A percentile compares a stretch with the other conserved stretches of the same genome.
Conservation (phyloP, 2,888 invertebrate genomes). For the Sesamia inferens region DNA sequence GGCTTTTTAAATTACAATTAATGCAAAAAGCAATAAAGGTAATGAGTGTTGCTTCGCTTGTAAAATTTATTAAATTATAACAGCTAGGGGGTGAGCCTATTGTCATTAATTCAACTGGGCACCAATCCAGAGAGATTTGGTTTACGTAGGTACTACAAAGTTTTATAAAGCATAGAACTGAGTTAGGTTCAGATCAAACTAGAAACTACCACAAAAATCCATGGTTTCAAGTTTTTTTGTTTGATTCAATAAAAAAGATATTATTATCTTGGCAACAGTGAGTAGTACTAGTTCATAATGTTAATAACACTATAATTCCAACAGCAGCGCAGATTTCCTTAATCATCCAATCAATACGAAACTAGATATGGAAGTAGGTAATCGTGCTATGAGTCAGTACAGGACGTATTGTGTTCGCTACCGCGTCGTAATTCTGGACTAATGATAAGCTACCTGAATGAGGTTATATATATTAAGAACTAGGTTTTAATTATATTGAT, state of each 20-base stretch:
- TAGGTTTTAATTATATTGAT: neutral
- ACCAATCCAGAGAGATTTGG: neutral
- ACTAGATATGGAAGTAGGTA: conserved; percentile 26
- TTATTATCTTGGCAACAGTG: neutral
- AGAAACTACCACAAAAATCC: neutral
- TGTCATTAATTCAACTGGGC: neutral
- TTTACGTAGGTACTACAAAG: too few species aligned
- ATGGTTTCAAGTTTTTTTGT: neutral
- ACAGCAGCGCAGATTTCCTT: conserved; percentile 13
- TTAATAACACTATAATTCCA: conserved; percentile 22
- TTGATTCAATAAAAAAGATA: neutral
- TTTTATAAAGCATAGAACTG: neutral
- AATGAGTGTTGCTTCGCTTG: too few species aligned
- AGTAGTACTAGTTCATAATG: neutral
- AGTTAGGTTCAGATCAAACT: neutral
- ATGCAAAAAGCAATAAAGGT: neutral
- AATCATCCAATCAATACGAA: conserved; percentile 25
- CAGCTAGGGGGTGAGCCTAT: neutral
- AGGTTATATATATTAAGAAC: neutral
- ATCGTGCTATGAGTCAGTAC: conserved; percentile 21
- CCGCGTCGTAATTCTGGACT: conserved; percentile 1
- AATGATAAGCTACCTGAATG: conserved; percentile 5
- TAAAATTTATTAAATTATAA: too few species aligned
- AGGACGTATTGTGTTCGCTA: conserved; percentile 12
- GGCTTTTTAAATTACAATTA: neutral